Evolutionary conservation across 2,888 invertebrate genomes (phyloP), one percentile per base, ranked within the genome.

Genomic region (Drosophila helvetica): DNA sequence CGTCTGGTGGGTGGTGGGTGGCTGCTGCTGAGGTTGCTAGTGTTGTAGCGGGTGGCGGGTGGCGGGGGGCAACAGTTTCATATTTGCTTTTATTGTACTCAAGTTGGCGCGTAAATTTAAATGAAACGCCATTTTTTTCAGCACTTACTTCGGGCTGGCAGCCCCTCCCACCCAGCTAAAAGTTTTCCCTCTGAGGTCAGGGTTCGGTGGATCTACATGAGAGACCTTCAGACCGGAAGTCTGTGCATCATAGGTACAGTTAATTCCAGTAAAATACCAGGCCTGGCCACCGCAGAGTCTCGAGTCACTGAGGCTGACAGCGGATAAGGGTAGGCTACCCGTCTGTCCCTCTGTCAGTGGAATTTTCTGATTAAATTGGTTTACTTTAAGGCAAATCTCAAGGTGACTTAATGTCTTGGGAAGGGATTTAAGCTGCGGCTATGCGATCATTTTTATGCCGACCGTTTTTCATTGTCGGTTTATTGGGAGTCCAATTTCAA

Each of bases 101-200:
- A 71, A 80, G 78, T 80, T 78, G 66, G 60, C 50, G 84, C 62
- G 81, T 75, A 71, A 82, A 84, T 84, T 84, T 69, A 83, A 75
- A 86, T 75, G 61, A 84, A 78, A 84, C 52, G 46, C 57, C 33
- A 63, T 74, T 82, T 73, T 45, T 65, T 70, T 33, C 52, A 30
- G 22, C 48, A 55, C 47, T 47, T 53, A 15, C 27, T 2, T n/a
- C n/a, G n/a, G n/a, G n/a, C n/a, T n/a, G n/a, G n/a, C n/a, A n/a
- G n/a, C n/a, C n/a, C n/a, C n/a, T n/a, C n/a, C n/a, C n/a, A n/a
- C n/a, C n/a, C 18, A 17, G 48, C 73, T 61, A 50, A 54, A 66
- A 47, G n/a, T 42, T 69, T 70, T 18, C n/a, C 10, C 48, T 69
- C 22, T 9, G 47, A 55, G 17, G 55, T 56, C 65, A 38, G 69